A percentile compares a stretch with the other conserved stretches of the same genome.
Evolutionary conservation across 2,888 invertebrate species (phyloP).

Genomic region (Agriotes lineatus): DNA sequence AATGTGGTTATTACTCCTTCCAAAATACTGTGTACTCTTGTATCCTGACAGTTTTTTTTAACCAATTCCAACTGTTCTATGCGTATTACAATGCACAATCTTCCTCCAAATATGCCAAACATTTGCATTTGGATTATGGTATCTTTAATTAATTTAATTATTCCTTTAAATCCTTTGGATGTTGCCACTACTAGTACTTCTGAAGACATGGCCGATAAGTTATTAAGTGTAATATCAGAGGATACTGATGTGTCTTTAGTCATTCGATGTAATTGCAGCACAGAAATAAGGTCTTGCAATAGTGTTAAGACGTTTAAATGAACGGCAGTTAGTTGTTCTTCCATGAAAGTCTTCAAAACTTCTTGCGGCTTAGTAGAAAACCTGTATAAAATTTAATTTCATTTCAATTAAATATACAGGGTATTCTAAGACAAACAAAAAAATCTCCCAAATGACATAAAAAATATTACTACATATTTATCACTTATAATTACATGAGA

Average conservation of each 20-base stretch:
- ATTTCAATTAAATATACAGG: too few species aligned
- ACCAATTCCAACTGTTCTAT: slow-evolving; percentile 75
- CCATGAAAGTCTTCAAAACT: slow-evolving; percentile 53
- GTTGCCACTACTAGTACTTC: not conserved
- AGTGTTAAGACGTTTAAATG: not conserved
- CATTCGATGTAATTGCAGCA: too few species aligned
- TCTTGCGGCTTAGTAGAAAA: slow-evolving; percentile 68
- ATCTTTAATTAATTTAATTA: slow-evolving; percentile 57
- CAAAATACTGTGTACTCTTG: slow-evolving; percentile 51
- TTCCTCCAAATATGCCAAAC: slow-evolving; percentile 72
- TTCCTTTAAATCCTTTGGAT: slow-evolving; percentile 52
- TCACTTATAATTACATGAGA: too few species aligned
- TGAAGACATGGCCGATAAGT: too few species aligned
- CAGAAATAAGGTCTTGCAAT: too few species aligned
- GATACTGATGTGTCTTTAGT: too few species aligned
- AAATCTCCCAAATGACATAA: too few species aligned
- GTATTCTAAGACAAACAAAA: too few species aligned
- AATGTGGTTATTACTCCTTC: slow-evolving; percentile 64
- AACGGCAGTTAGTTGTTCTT: not conserved
- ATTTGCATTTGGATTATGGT: slow-evolving; percentile 66
- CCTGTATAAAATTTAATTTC: slow-evolving; percentile 58
- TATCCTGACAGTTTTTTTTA: slow-evolving; percentile 68
- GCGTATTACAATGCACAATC: slow-evolving; percentile 71
- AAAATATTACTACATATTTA: too few species aligned
- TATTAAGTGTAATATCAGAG: too few species aligned